Percentiles rank a stretch among this genome's conserved stretches.
Evolutionary conservation across 2,113 vertebrate species (phyloP).

Genomic region (Megaceryle torquata): DNA sequence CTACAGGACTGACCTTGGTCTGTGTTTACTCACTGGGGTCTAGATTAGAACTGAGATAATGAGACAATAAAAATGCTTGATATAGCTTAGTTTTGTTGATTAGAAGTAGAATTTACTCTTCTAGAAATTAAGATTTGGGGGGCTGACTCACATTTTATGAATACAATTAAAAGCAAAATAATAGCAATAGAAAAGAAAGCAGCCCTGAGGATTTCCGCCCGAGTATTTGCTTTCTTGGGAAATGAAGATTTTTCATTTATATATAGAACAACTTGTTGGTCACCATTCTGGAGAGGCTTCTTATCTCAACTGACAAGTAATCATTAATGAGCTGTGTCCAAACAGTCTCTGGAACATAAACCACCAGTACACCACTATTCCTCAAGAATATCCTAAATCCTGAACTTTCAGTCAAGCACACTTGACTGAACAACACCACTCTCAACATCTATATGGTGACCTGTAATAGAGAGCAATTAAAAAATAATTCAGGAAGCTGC

Average conservation of each 20-base stretch:
- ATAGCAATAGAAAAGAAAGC: background rate
- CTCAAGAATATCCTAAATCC: background rate
- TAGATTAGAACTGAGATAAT: background rate
- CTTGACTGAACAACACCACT: too few relatives aligned
- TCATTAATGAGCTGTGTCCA: background rate
- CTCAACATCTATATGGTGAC: background rate
- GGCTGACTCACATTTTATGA: background rate
- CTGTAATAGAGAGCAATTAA: background rate
- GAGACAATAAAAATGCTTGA: background rate
- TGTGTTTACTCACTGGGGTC: background rate
- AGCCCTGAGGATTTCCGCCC: background rate
- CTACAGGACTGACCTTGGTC: background rate
- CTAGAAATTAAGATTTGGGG: background rate
- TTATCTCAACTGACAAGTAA: background rate
- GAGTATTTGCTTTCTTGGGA: background rate
- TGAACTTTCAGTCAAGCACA: background rate
- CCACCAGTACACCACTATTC: background rate
- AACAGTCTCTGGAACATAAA: background rate
- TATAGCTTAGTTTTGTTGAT: background rate
- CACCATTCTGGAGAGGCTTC: background rate
- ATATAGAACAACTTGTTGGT: background rate
- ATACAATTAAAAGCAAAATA: background rate
- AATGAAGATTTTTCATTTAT: background rate
- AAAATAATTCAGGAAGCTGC: background rate
- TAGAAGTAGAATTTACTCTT: background rate